Conservation (phyloP, 2,888 invertebrate genomes). For the Andrena chrysosceles region DNA sequence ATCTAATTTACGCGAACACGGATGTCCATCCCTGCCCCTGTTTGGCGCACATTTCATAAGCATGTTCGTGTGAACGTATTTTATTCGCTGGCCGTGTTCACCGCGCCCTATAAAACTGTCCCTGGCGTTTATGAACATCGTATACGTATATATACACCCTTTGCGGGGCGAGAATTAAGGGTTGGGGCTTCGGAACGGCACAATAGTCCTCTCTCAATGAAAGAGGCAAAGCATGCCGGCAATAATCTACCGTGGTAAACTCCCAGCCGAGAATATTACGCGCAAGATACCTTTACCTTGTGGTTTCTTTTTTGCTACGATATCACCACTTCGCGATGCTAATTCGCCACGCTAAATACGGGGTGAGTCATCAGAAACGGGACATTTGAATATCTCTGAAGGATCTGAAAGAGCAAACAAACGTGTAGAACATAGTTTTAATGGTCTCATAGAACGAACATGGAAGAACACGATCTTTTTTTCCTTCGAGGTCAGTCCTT, state of each 20-base stretch:
- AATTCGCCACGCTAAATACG: not conserved
- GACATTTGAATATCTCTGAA: not conserved
- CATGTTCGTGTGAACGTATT: not conserved
- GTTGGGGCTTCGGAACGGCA: not conserved
- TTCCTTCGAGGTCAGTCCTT: not conserved
- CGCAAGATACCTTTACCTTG: not conserved
- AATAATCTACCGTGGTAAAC: not conserved
- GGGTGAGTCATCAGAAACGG: slow-evolving; percentile 1
- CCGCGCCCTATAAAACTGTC: slow-evolving; percentile 24
- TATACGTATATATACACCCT: not conserved
- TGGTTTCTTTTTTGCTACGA: not conserved
- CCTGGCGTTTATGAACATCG: slow-evolving; percentile 5
- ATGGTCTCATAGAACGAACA: not conserved
- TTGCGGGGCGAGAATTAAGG: not conserved
- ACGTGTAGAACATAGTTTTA: not conserved
- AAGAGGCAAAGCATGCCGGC: not conserved
- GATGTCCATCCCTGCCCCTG: not conserved
- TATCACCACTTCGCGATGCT: not conserved
- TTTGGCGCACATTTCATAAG: slow-evolving; percentile 17
- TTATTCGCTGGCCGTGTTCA: not conserved
- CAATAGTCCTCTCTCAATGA: not conserved
- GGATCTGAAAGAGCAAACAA: slow-evolving; percentile 1
- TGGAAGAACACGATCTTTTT: not conserved
- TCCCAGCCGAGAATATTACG: not conserved
- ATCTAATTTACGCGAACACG: slow-evolving; percentile 15